These are phyloP conservation scores for Meteorus sp. DNA, from an alignment of 1,140 invertebrate species.

Conservation along the genomic window DNA sequence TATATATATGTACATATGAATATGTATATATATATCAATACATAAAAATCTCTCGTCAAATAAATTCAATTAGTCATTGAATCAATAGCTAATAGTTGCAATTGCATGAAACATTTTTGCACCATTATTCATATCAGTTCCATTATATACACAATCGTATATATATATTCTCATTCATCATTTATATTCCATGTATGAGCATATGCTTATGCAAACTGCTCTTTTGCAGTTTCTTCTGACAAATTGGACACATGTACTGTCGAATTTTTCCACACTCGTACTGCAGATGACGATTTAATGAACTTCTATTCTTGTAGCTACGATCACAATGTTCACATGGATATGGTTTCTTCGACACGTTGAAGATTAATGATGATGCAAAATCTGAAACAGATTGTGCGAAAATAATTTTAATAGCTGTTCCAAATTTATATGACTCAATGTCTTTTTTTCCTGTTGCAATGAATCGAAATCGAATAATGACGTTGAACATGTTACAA, in stretches of 20 bases:
- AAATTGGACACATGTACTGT: constrained; percentile 64
- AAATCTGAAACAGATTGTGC: constrained; percentile 42
- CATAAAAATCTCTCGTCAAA: no score
- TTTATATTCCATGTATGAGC: constrained; percentile 28
- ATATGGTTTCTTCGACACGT: constrained; percentile 28
- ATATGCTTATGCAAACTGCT: constrained; percentile 36
- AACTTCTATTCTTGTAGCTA: constrained; percentile 63
- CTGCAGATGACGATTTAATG: constrained; percentile 64
- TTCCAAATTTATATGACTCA: constrained; percentile 9
- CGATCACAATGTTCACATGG: constrained; percentile 50
- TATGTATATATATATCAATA: no score
- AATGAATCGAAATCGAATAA: no score
- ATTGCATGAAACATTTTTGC: no score
- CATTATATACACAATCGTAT: background rate
- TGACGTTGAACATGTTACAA: no score
- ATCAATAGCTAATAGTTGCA: no score
- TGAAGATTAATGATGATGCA: background rate
- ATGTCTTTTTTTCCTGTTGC: no score
- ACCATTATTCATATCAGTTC: background rate
- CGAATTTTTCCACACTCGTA: constrained; percentile 66
- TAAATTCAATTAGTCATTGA: no score
- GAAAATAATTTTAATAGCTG: constrained; percentile 26
- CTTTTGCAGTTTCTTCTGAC: constrained; percentile 58
- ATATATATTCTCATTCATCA: constrained; percentile 15
- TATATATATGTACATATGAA: no score